Percentiles rank a stretch among this genome's conserved stretches.
phyloP scores from a whole-genome alignment of 92 coral and sea anemone species.

The Phymanthus crucifer region DNA sequence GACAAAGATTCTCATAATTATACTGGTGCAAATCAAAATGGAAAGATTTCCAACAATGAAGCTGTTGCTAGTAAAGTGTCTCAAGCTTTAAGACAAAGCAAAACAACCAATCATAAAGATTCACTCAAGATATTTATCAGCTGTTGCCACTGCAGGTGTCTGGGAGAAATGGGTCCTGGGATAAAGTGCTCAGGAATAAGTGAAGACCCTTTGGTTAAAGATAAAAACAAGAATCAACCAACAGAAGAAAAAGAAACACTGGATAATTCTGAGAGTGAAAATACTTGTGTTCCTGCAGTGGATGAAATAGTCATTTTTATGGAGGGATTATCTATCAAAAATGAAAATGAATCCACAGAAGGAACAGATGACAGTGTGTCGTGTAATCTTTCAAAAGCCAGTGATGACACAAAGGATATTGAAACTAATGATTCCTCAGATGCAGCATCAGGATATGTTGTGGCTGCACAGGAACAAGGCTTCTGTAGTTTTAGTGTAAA shows the following conservation, averaged over 20 bases:
- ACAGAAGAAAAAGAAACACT: neutral
- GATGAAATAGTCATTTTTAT: neutral
- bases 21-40: neutral
- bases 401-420: neutral
- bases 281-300: neutral
- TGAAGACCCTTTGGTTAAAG: neutral
- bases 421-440: neutral
- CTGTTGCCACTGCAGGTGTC: slow-evolving; percentile 19
- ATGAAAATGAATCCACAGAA: neutral
- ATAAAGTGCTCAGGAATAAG: neutral
- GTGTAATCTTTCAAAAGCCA: neutral
- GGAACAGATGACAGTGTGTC: neutral
- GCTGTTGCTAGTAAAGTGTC: neutral
- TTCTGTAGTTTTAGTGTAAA: neutral
- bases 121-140: slow-evolving; percentile 1
- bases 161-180: neutral
- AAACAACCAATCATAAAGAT: slow-evolving; percentile 13
- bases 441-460: neutral
- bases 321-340: neutral
- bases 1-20: neutral
- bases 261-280: neutral
- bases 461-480: neutral
- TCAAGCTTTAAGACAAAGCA: neutral
- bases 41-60: neutral
- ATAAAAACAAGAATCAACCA: neutral